These are phyloP conservation scores for Periphyllus acericola DNA, from an alignment of 2,888 invertebrate genomes.

Conservation along the genomic window DNA sequence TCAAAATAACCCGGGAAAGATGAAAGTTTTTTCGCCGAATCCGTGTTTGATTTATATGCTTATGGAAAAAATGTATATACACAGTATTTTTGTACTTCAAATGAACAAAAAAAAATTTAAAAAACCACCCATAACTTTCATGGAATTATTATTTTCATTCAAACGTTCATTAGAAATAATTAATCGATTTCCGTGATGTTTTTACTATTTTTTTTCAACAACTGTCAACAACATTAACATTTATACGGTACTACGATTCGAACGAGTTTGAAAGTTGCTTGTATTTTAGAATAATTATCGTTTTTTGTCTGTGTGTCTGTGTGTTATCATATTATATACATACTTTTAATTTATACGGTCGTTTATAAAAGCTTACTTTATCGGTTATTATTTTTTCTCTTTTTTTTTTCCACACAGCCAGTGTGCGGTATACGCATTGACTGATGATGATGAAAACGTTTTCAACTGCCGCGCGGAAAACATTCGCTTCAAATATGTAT, in stretches of 20 bases:
- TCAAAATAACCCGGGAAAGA: not conserved
- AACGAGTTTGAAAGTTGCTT: not conserved
- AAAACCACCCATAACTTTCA: not conserved
- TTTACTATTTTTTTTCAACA: constrained; percentile 6
- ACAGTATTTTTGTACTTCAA: not conserved
- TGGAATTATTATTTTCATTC: not conserved
- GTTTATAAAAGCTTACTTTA: not conserved
- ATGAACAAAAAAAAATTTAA: not conserved
- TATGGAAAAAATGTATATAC: not conserved
- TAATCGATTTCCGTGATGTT: not conserved
- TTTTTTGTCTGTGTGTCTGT: too few species aligned
- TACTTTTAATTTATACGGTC: not conserved
- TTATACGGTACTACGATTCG: not conserved
- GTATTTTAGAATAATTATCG: too few species aligned
- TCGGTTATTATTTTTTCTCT: not conserved
- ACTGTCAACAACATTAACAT: constrained; percentile 8
- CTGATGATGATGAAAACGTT: not conserved
- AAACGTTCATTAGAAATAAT: not conserved
- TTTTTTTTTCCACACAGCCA: not conserved
- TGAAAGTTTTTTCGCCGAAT: not conserved
- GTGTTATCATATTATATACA: not conserved
- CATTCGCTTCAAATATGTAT: not conserved
- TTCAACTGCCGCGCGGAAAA: not conserved
- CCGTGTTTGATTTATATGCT: not conserved
- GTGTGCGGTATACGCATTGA: not conserved